Evolutionary conservation across 2,797 vertebrate species (phyloP).

Genomic region (Molossus molossus): DNA sequence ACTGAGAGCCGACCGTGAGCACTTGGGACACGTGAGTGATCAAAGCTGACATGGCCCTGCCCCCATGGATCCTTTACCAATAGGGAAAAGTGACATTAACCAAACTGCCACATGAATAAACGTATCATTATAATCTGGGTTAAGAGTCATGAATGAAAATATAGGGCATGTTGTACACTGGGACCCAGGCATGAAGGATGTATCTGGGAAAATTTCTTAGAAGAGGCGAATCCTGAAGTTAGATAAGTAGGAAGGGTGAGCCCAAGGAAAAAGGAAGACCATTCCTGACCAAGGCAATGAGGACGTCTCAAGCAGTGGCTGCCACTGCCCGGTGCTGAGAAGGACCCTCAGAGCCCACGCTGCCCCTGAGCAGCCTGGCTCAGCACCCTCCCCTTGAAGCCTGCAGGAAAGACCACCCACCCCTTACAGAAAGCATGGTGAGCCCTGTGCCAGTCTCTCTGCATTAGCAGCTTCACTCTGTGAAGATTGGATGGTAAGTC

Average conservation of each 20-base stretch:
- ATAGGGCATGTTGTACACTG: neutral
- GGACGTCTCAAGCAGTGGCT: neutral
- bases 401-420: neutral
- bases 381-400: neutral
- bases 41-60: neutral
- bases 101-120: neutral
- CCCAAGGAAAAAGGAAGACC: neutral
- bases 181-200: neutral
- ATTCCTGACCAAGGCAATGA: neutral
- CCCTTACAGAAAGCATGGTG: neutral
- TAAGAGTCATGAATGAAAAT: neutral
- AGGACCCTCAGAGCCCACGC: neutral
- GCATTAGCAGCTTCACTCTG: neutral
- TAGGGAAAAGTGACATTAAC: neutral
- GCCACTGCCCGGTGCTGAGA: neutral
- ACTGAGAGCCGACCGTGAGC: neutral
- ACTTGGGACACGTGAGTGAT: fast-evolving
- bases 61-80: neutral
- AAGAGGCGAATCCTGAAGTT: neutral
- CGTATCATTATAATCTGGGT: neutral
- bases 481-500: neutral
- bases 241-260: neutral
- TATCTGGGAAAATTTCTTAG: constrained; percentile 47
- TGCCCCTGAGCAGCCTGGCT: neutral
- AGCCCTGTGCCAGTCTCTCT: neutral